phyloP scores from a whole-genome alignment of 1,140 invertebrate genomes.

The Dendroctonus ponderosae region DNA sequence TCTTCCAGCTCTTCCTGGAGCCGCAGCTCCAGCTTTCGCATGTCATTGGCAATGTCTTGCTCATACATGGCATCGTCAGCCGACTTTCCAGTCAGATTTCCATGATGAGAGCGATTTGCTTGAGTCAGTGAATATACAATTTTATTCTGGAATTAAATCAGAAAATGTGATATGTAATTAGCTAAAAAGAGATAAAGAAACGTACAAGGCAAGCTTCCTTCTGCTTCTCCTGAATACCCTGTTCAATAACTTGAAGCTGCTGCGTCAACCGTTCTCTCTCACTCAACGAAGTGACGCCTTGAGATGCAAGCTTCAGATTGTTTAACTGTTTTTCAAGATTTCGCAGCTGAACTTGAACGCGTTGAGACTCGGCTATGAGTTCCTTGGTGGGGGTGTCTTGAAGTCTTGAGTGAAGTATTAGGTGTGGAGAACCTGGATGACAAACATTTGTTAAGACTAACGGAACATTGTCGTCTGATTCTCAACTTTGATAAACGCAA shows the following conservation, averaged over 20 bases:
- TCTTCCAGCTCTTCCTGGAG: conserved; percentile 67
- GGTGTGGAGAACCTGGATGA: conserved; percentile 48
- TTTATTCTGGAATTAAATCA: conserved; percentile 42
- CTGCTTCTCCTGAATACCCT: conserved; percentile 65
- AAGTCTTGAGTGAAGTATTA: conserved; percentile 45
- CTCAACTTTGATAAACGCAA: too few species aligned
- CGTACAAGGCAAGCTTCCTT: conserved; percentile 60
- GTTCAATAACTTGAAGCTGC: conserved; percentile 66
- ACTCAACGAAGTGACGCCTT: conserved; percentile 52
- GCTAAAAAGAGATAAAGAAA: conserved; percentile 3
- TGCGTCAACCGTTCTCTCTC: conserved; percentile 62
- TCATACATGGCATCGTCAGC: conserved; percentile 64
- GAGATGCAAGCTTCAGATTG: conserved; percentile 59
- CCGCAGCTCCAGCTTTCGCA: conserved; percentile 64
- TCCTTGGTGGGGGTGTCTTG: conserved; percentile 48
- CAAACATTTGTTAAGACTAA: too few species aligned
- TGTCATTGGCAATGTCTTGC: conserved; percentile 66
- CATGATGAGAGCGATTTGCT: conserved; percentile 37
- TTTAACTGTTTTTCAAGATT: conserved; percentile 65
- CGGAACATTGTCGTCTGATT: too few species aligned
- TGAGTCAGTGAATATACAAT: conserved; percentile 46
- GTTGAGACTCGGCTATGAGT: conserved; percentile 61
- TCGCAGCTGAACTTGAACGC: conserved; percentile 63
- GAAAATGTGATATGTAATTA: not conserved
- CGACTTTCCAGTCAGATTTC: conserved; percentile 29